Base-by-base conservation (phyloP, 2,888 invertebrate genomes). In the Acanthosepion lycidas region DNA sequence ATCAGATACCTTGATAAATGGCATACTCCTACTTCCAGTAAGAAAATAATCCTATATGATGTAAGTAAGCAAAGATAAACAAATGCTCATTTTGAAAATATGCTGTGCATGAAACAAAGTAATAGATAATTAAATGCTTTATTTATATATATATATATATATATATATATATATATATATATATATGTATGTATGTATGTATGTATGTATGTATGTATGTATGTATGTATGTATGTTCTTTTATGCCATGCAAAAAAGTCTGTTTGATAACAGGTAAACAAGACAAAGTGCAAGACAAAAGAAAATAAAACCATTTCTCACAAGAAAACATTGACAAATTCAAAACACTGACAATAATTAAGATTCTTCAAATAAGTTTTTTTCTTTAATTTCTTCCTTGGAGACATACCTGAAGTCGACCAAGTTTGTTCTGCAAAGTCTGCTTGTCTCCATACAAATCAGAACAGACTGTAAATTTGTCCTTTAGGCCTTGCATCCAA, bases 401-500 rank as follows among this genome's bases (percentile, higher is more conserved):
- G 48, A 78, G 78, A n/a, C 78, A 91, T 95, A 96, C 96, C 96
- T 96, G 95, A 8, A 96, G 96, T 95, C 96, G 96, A 94, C 97
- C 97, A 42, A 97, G 96, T 94, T 96, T 96, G 94, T 97, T 97
- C 96, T 98, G 97, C 93, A 99, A 97, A 12, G 98, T 98, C 94
- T 98, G 98, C 95, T 99, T 98, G 97, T 99, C 99, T 0, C 99
- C 99, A 18, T 98, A 98, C 95, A 99, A 98, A 97, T 99, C 98
- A 96, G 98, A 98, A 97, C 98, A 98, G 94, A 99, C 98, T 6
- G 98, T 97, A 23, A 99, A 97, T 96, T 98, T 98, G 96, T 99
- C 98, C 94, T 98, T 98, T 97, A 99, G 98, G 15, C 98, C 98
- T 51, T 98, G 98, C 93, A 99, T 98, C 98, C 99, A 99, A 96